Percentiles rank a stretch among this genome's conserved stretches.
These are phyloP conservation scores for Sula dactylatra DNA, from an alignment of 2,113 vertebrate genomes.

Conservation along the genomic window DNA sequence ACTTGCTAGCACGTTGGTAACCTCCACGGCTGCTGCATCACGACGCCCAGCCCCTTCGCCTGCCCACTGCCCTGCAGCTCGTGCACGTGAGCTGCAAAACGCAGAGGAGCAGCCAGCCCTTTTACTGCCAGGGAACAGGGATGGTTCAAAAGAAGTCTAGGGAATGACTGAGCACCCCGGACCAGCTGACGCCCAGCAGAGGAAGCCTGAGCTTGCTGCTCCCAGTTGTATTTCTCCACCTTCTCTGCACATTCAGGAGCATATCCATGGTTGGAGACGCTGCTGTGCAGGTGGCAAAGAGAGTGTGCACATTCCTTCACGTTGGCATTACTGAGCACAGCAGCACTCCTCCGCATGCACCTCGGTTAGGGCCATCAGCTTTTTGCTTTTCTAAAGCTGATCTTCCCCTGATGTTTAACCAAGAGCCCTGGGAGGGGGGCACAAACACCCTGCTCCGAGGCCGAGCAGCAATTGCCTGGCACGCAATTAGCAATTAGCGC, in stretches of 20 bases:
- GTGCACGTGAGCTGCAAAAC: background rate
- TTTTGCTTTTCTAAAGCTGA: background rate
- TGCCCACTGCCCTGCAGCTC: background rate
- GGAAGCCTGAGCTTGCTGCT: background rate
- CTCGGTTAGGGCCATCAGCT: background rate
- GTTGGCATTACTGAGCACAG: rapidly evolving
- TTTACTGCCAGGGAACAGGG: background rate
- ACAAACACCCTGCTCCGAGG: background rate
- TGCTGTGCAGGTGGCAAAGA: background rate
- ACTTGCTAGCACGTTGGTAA: rapidly evolving
- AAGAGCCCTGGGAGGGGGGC: background rate
- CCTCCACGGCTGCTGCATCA: background rate
- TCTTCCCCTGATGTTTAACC: rapidly evolving
- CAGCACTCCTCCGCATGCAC: background rate
- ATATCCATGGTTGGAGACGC: rapidly evolving
- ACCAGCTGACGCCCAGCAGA: background rate
- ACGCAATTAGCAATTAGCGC: background rate
- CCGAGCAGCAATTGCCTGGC: background rate
- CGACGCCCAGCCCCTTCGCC: background rate
- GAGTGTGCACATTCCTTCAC: rapidly evolving
- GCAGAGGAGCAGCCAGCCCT: background rate
- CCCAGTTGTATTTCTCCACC: background rate
- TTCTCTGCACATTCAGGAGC: background rate
- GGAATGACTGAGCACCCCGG: background rate
- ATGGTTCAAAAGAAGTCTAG: background rate